Evolutionary conservation across 1,140 invertebrate genomes (phyloP).

Genomic region (Panulirus ornatus): DNA sequence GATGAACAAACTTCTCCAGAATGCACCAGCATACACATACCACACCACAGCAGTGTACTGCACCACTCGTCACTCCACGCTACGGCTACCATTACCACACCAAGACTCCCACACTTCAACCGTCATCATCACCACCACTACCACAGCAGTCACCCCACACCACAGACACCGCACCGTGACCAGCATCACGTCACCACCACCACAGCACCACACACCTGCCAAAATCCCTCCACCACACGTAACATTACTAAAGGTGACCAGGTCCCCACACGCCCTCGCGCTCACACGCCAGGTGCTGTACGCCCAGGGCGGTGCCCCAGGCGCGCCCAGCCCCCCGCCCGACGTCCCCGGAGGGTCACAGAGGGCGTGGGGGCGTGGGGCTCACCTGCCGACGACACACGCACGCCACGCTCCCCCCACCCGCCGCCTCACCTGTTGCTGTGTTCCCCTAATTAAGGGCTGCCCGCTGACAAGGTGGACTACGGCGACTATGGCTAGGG

Average conservation of each 20-base stretch:
- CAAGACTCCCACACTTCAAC: background rate
- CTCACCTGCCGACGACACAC: slow-evolving; percentile 46
- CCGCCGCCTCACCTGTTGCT: slow-evolving; percentile 42
- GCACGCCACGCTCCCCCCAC: slow-evolving; percentile 44
- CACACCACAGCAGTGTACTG: background rate
- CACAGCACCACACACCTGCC: background rate
- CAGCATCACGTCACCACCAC: slow-evolving; percentile 19
- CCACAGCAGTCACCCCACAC: background rate
- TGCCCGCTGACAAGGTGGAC: background rate
- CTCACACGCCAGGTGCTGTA: slow-evolving; percentile 39
- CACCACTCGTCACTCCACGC: background rate
- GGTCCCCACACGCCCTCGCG: background rate
- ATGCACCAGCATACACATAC: slow-evolving; percentile 4
- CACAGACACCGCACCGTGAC: too few species aligned
- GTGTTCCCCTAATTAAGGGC: slow-evolving; percentile 32
- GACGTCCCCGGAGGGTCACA: slow-evolving; percentile 12
- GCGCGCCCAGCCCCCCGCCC: slow-evolving; percentile 6
- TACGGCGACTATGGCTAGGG: too few species aligned
- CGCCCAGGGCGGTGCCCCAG: slow-evolving; percentile 16
- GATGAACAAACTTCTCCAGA: background rate
- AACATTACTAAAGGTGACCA: slow-evolving; percentile 17
- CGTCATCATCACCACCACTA: background rate
- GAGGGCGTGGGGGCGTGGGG: slow-evolving; percentile 31
- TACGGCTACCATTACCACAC: background rate
- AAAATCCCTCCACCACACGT: background rate